Conservation (phyloP, 2,888 invertebrate genomes). For the Ochropacha duplaris region DNA sequence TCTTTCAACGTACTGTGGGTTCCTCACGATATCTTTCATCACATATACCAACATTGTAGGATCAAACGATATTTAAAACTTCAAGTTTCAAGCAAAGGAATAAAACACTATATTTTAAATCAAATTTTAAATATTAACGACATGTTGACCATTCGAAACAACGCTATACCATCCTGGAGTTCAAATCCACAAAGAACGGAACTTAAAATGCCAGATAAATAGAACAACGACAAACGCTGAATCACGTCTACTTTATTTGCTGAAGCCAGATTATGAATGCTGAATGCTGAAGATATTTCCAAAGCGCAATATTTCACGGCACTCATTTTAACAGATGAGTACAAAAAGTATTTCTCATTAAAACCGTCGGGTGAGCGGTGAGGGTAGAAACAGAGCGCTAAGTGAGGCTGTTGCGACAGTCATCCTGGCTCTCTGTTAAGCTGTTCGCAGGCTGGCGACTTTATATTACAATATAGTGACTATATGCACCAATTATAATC, state of each 20-base stretch:
- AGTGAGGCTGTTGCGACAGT: background rate
- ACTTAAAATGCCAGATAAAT: background rate
- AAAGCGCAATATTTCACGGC: slow-evolving; percentile 19
- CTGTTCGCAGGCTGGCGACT: background rate
- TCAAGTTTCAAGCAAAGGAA: no score
- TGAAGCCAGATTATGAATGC: background rate
- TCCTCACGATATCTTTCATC: no score
- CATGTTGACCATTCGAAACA: no score
- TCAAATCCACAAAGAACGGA: no score
- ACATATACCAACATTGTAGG: no score
- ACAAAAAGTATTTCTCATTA: slow-evolving; percentile 38
- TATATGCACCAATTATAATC: no score
- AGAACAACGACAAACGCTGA: background rate
- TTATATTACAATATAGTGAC: no score
- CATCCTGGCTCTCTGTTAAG: background rate
- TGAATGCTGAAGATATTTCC: background rate
- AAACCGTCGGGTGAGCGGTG: slow-evolving; percentile 25
- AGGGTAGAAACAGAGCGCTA: slow-evolving; percentile 22
- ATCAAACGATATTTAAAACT: no score
- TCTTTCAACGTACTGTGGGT: no score
- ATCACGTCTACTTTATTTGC: background rate
- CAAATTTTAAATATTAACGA: no score
- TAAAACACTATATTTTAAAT: no score
- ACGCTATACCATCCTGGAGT: no score
- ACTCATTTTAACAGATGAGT: slow-evolving; percentile 29